phyloP scores from a whole-genome alignment of 2,888 invertebrate genomes.

The Dicycla oo region DNA sequence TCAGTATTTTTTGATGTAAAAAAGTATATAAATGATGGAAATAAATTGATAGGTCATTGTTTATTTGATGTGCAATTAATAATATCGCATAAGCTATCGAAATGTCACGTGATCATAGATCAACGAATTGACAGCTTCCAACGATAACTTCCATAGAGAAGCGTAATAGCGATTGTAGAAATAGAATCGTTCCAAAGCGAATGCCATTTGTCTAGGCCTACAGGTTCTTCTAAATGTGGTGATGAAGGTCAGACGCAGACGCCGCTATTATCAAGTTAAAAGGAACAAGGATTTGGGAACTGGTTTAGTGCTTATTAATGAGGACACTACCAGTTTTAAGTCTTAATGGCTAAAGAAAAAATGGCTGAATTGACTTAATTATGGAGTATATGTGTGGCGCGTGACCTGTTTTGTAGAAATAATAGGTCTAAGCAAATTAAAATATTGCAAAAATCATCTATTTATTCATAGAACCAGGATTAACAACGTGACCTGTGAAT shows the following conservation, averaged over 20 bases:
- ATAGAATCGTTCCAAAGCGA: too few relatives aligned
- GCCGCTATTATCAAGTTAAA: conserved; percentile 19
- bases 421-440: background rate
- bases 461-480: background rate
- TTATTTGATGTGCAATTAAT: too few relatives aligned
- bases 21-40: too few relatives aligned
- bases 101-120: too few relatives aligned
- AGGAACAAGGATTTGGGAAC: conserved; percentile 35
- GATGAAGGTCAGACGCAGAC: conserved; percentile 52
- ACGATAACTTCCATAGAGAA: too few relatives aligned
- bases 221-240: conserved; percentile 16
- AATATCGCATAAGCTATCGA: too few relatives aligned
- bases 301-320: conserved; percentile 39
- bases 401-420: background rate
- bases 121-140: too few relatives aligned
- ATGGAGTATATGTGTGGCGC: background rate
- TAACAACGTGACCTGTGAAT: background rate
- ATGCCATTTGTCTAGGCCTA: too few relatives aligned
- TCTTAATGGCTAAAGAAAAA: background rate
- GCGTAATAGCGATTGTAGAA: too few relatives aligned
- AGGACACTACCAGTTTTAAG: conserved; percentile 29
- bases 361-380: background rate
- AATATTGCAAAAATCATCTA: background rate
- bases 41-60: too few relatives aligned
- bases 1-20: too few relatives aligned